phyloP scores from a whole-genome alignment of 2,113 vertebrate genomes.

The Thalassoma bifasciatum region DNA sequence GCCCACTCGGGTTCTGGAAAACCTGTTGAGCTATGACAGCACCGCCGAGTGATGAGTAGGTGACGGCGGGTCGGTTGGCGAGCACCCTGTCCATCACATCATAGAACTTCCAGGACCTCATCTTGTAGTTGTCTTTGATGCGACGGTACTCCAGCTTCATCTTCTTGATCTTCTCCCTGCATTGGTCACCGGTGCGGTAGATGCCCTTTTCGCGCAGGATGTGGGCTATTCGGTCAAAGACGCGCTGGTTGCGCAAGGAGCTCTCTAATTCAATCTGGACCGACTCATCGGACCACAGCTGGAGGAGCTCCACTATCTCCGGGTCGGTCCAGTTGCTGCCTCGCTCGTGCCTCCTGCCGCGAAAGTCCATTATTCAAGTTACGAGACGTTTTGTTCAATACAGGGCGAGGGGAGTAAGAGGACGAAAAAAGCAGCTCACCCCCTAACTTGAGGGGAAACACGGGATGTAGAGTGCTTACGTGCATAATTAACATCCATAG shows the following conservation, averaged over 20 bases:
- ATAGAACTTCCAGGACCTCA: slow-evolving; percentile 90
- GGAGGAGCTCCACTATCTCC: slow-evolving; percentile 90
- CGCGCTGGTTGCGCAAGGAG: slow-evolving; percentile 90
- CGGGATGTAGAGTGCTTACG: not conserved
- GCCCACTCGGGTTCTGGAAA: slow-evolving; percentile 78
- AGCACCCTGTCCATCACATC: slow-evolving; percentile 92
- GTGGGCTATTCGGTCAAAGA: slow-evolving; percentile 90
- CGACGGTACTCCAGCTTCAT: slow-evolving; percentile 94
- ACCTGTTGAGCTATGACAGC: slow-evolving; percentile 84
- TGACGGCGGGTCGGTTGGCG: slow-evolving; percentile 83
- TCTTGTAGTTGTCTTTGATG: slow-evolving; percentile 89
- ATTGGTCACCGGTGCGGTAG: slow-evolving; percentile 88
- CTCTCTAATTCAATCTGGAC: slow-evolving; percentile 90
- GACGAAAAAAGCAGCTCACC: not conserved
- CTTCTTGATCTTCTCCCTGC: slow-evolving; percentile 94
- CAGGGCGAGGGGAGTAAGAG: not conserved
- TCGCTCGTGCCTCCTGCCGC: slow-evolving; percentile 88
- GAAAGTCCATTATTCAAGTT: slow-evolving; percentile 85
- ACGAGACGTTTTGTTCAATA: slow-evolving; percentile 24
- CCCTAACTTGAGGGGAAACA: not conserved
- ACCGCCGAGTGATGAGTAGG: slow-evolving; percentile 83
- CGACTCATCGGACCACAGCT: slow-evolving; percentile 90
- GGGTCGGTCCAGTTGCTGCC: slow-evolving; percentile 93
- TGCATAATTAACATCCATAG: not conserved
- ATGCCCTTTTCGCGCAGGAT: slow-evolving; percentile 87